A percentile compares a stretch with the other conserved stretches of the same genome.
Evolutionary conservation across 2,113 vertebrate species (phyloP).

Genomic region (Aegypius monachus): DNA sequence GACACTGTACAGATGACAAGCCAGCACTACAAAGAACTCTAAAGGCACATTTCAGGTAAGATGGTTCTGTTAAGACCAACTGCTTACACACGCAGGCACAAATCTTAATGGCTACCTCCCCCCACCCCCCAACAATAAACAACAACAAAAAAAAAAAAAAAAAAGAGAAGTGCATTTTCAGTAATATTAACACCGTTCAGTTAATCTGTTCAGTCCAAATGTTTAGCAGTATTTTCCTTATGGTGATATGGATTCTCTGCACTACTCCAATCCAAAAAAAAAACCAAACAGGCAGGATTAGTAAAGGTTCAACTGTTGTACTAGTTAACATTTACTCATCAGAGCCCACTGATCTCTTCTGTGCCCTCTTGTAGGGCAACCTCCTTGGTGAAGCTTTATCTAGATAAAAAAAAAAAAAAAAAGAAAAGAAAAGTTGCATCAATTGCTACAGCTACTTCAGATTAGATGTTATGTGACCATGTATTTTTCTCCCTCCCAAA

Average conservation of each 20-base stretch:
- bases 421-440: background rate
- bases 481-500: background rate
- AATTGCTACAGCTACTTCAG: background rate
- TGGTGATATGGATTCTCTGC: slow-evolving; percentile 70
- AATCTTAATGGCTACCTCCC: slow-evolving; percentile 59
- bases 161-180: slow-evolving; percentile 72
- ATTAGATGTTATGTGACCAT: background rate
- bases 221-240: slow-evolving; percentile 65
- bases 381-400: slow-evolving; percentile 94
- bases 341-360: slow-evolving; percentile 95
- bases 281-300: slow-evolving; percentile 67
- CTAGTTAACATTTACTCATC: slow-evolving; percentile 87
- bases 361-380: slow-evolving; percentile 91
- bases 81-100: slow-evolving; percentile 65
- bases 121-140: slow-evolving; percentile 10
- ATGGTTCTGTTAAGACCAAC: slow-evolving; percentile 65
- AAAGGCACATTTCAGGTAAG: slow-evolving; percentile 72
- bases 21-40: slow-evolving; percentile 54
- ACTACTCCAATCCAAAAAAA: slow-evolving; percentile 70
- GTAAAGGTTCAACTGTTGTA: slow-evolving; percentile 68
- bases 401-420: slow-evolving; percentile 32
- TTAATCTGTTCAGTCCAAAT: slow-evolving; percentile 72
- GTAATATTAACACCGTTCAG: slow-evolving; percentile 68
- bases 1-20: background rate
- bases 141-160: slow-evolving; percentile 66